Conservation (phyloP, 2,888 invertebrate species). For the Mythimna loreyi region DNA sequence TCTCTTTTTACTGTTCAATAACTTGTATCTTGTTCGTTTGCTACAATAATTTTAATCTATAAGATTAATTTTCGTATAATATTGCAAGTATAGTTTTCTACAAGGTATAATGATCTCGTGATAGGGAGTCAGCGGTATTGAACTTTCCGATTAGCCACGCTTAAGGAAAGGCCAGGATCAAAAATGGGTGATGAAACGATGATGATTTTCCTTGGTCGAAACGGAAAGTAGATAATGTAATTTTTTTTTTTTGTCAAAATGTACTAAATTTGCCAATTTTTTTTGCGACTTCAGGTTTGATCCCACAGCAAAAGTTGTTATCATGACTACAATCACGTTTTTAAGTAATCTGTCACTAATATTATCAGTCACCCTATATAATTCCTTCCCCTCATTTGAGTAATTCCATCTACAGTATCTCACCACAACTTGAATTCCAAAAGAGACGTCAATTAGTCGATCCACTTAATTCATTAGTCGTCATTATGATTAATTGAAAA, state of each 20-base stretch:
- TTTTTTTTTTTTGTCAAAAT: too few relatives aligned
- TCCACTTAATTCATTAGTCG: slow-evolving; percentile 26
- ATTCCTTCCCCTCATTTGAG: neutral
- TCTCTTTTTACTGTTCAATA: neutral
- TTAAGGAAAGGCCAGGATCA: neutral
- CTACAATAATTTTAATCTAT: neutral
- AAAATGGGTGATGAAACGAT: neutral
- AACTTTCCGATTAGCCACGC: too few relatives aligned
- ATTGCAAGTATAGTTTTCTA: too few relatives aligned
- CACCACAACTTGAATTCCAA: slow-evolving; percentile 14
- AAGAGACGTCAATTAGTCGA: slow-evolving; percentile 19
- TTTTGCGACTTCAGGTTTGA: too few relatives aligned
- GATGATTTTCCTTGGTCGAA: neutral
- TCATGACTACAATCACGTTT: too few relatives aligned
- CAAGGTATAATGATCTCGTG: too few relatives aligned
- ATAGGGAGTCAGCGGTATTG: too few relatives aligned
- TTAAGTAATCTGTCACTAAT: too few relatives aligned
- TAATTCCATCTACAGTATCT: slow-evolving; percentile 12
- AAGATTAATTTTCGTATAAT: neutral
- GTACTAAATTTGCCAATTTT: too few relatives aligned
- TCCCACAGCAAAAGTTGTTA: too few relatives aligned
- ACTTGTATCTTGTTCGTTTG: slow-evolving; percentile 5
- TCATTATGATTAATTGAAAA: slow-evolving; percentile 44
- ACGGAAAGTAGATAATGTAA: too few relatives aligned
- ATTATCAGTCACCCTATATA: too few relatives aligned